Evolutionary conservation across 2,888 invertebrate species (phyloP).

Genomic region (Beris morrisii): DNA sequence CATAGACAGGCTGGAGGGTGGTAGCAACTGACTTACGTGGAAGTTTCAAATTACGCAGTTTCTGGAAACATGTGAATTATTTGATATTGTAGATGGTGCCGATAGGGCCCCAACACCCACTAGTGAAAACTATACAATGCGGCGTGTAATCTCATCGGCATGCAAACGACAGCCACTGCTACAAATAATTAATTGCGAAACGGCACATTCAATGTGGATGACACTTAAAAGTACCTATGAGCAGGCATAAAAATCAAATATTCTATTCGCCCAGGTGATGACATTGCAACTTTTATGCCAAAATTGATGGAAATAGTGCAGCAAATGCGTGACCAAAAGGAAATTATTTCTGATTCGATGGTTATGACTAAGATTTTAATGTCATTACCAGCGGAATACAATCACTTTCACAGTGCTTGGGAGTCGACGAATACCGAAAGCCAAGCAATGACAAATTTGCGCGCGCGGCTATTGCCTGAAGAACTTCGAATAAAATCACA

Average conservation of each 20-base stretch:
- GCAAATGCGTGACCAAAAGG: background rate
- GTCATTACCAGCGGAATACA: slow-evolving; percentile 18
- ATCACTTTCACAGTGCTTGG: no score
- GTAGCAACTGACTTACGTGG: slow-evolving; percentile 13
- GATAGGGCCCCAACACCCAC: background rate
- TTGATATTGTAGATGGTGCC: slow-evolving; percentile 3
- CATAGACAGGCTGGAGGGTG: slow-evolving; percentile 17
- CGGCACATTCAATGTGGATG: background rate
- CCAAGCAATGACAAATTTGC: background rate
- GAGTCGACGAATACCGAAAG: background rate
- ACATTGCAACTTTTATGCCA: background rate
- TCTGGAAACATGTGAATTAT: slow-evolving; percentile 5
- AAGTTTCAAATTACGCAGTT: slow-evolving; percentile 15
- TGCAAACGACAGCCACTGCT: background rate
- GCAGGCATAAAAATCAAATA: no score
- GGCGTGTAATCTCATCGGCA: background rate
- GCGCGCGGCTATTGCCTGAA: background rate
- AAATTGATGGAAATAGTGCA: background rate
- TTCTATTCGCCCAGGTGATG: slow-evolving; percentile 2
- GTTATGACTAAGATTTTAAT: slow-evolving; percentile 34
- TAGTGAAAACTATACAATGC: background rate
- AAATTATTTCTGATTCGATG: background rate
- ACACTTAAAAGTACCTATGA: no score
- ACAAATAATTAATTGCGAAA: background rate
- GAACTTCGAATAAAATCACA: slow-evolving; percentile 2